Base-by-base conservation (phyloP, 2,797 vertebrate species). In the Petrocephalus schoutedeni region DNA sequence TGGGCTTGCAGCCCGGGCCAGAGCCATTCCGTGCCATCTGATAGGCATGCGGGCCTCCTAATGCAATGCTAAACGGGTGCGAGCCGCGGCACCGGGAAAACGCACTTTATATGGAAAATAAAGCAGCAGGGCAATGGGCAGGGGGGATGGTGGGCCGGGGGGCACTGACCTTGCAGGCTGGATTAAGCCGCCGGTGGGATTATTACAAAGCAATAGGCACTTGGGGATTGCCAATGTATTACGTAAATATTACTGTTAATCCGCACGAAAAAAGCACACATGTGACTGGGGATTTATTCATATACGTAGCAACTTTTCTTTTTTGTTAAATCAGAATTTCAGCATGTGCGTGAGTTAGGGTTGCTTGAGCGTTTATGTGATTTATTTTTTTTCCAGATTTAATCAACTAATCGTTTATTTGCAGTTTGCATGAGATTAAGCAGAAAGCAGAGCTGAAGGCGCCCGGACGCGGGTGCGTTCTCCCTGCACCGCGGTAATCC, bases 11-110 rank as follows among this genome's bases (percentile, higher is more conserved):
- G 95, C 95, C 96, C 95, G 94, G 94, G 91, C 92, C 94, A 94
- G 96, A 96, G 95, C 96, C 95, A 96, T 96, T 96, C 96, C 94
- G 95, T 93, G 94, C 95, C 96, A 95, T 96, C 95, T 96, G 95
- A 96, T 95, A 95, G 92, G 93, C 94, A 96, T 95, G 94, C 93
- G 92, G 94, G 94, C 94, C 96, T 96, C 94, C 94, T 96, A 96
- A 96, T 95, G 95, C 93, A 93, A 93, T 93, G 95, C 94, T 95
- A 95, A 95, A 95, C 95, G 94, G 95, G 94, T 95, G 93, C 91
- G 93, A 5, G 94, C 95, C 95, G 95, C 93, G 92, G 90, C 89
- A 41, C 36, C 23, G 56, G 23, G 87, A 82, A 88, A 67, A 67
- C 53, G 49, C 28, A 67, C 74, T 74, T 90, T 87, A 74, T 89